Base-by-base conservation (phyloP, 2,888 invertebrate genomes). In the Pardosa pseudoannulata region DNA sequence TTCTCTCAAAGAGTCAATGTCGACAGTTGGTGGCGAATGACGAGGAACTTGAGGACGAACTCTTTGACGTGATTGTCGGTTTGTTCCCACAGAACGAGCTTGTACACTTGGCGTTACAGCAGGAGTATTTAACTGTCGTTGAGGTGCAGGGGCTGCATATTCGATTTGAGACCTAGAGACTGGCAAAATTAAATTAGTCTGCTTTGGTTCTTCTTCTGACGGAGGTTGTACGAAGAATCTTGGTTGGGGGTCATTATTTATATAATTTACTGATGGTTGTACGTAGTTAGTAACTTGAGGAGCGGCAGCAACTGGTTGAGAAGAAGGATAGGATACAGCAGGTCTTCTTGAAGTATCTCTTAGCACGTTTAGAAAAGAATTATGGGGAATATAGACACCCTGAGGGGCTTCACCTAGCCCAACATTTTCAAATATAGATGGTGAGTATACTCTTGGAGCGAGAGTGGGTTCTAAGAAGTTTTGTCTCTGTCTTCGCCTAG, bases 391-490 rank as follows among this genome's bases (percentile, higher is more conserved):
- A 32, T 70, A 79, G 2, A 86, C 71, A 6, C 86, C 86, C 32
- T 19, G 46, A 7, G 86, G 86, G 6, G 79, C 86, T 79, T 86
- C 65, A 23, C 86, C 86, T 23, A 86, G 36, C 0, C 64, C 62
- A 64, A 86, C 71, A 11, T 79, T 86, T 65, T 86, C 79, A 36
- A 86, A 86, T 3, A 36, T 39, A 0, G 86, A 86, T 31, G 70
- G 79, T 11, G 70, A 32, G 28, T 75, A 79, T 28, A 50, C 16
- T 71, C 27, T 39, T 29, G 86, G 83, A 9, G 78, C 6, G 2
- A 19, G 62, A 28, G 70, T 64, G 28, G 71, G 68, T 41, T 75
- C 70, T n/a, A 71, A 23, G n/a, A 56, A 71, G 19, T 29, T 62
- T 31, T 71, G 62, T 64, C 71, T 71, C 39, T 29, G 74, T 41